Conservation (phyloP, 2,888 invertebrate genomes). For the Drosophila tripunctata region DNA sequence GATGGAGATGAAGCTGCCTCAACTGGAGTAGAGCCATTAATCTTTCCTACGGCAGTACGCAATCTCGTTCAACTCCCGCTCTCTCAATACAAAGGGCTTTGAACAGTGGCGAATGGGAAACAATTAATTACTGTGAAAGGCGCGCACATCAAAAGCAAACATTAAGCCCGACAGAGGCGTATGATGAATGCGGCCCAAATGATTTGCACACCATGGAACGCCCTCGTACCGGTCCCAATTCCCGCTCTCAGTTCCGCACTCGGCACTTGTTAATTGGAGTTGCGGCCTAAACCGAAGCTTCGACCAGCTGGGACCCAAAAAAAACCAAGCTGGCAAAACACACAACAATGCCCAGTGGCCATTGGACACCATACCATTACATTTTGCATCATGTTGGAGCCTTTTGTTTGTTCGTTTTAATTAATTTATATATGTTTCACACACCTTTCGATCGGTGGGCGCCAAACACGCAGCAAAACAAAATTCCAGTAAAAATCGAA, state of each 20-base stretch:
- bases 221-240: slow-evolving; percentile 6
- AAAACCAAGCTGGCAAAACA: slow-evolving; percentile 19
- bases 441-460: slow-evolving; percentile 60
- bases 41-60: slow-evolving; percentile 53
- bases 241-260: not conserved
- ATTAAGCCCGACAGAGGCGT: slow-evolving; percentile 61
- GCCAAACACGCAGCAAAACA: slow-evolving; percentile 33
- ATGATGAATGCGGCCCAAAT: slow-evolving; percentile 78
- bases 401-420: slow-evolving; percentile 68
- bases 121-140: slow-evolving; percentile 74
- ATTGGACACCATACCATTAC: slow-evolving; percentile 15
- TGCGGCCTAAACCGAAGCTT: slow-evolving; percentile 37
- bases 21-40: slow-evolving; percentile 59
- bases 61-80: slow-evolving; percentile 33
- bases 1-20: slow-evolving; percentile 8
- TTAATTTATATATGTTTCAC: slow-evolving; percentile 76
- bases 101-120: slow-evolving; percentile 49
- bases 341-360: slow-evolving; percentile 46
- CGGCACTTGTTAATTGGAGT: slow-evolving; percentile 65
- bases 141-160: slow-evolving; percentile 75
- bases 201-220: slow-evolving; percentile 57
- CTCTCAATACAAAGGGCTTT: slow-evolving; percentile 33
- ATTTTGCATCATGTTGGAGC: not conserved
- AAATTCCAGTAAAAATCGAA: slow-evolving; percentile 29
- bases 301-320: slow-evolving; percentile 52